Evolutionary conservation across 2,113 vertebrate species (phyloP), one percentile per base, ranked within the genome.

Genomic region (Megaceryle torquata): DNA sequence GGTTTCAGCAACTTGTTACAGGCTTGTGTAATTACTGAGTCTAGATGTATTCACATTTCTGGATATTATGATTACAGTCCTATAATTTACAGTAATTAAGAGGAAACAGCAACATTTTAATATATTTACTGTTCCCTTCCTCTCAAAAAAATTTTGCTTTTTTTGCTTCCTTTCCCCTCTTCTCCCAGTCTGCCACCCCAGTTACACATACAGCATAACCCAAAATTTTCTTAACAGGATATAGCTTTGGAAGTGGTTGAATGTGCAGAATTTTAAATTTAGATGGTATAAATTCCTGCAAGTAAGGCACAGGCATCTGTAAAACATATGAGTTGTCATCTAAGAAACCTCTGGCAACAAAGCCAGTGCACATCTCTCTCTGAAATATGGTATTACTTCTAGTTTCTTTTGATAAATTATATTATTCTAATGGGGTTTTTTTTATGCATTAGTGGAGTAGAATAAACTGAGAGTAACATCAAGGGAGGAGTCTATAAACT

Each of bases 331-430:
- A 89, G 77, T 75, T 48, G 13, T 46, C 39, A 94, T 91, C 44
- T 88, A 64, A 74, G 94, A 91, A 95, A 96, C 82, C 86, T 90
- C 91, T 94, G 88, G 28, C 68, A 64, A 81, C 60, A 86, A 91
- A 92, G 70, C 48, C 75, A 31, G 22, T 44, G 33, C 65, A 67
- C 26, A n/a, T 86, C 46, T 95, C 46, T 95, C 22, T 44, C 41
- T 74, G 41, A 89, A 76, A 88, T 65, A 22, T 82, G 72, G 56
- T 82, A 70, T 63, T 48, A 65, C 2, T 37, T 90, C 33, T 65
- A 16, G 3, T 91, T 95, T 96, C 60, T 89, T 93, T 94, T 80
- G 93, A 84, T 92, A 71, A 37, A 86, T 90, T 88, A 26, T 43
- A 46, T 63, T 67, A 39, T 8, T 74, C 64, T 24, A 63, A 57